A percentile compares a stretch with the other conserved stretches of the same genome.
Conservation (phyloP, 2,797 vertebrate genomes). For the Acrocephalus scirpaceus region DNA sequence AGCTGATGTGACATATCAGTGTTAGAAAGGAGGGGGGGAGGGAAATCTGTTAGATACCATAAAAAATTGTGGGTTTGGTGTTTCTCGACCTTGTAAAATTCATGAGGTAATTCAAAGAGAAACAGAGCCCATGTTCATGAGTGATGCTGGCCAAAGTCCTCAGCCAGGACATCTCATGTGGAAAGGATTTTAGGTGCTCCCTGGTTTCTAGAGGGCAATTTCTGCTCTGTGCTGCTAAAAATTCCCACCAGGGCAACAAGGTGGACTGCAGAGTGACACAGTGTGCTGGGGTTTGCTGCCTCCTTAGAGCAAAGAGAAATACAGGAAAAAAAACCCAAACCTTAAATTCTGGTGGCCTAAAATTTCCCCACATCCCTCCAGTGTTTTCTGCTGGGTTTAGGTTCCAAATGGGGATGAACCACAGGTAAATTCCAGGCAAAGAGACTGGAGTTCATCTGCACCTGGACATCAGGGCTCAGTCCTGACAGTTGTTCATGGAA, state of each 20-base stretch:
- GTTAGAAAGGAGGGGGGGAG: neutral
- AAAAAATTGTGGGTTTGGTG: neutral
- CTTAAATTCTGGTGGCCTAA: neutral
- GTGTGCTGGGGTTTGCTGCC: neutral
- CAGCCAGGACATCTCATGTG: neutral
- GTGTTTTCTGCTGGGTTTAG: neutral
- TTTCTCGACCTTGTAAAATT: neutral
- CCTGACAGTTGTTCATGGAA: neutral
- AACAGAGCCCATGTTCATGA: neutral
- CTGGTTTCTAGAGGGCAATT: neutral
- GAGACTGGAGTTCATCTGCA: neutral
- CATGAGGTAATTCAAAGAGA: neutral
- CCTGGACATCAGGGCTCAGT: neutral
- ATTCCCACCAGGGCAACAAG: neutral
- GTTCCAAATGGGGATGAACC: neutral
- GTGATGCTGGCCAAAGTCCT: neutral
- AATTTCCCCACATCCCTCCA: neutral
- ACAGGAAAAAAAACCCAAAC: accelerated
- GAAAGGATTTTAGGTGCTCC: neutral
- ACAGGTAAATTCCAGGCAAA: neutral
- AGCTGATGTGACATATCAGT: neutral
- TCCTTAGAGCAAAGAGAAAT: neutral
- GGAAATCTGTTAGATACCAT: neutral
- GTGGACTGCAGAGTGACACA: neutral
- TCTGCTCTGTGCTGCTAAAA: neutral